Base-by-base conservation (phyloP, 1,140 invertebrate species). In the Bilobella aurantiaca region DNA sequence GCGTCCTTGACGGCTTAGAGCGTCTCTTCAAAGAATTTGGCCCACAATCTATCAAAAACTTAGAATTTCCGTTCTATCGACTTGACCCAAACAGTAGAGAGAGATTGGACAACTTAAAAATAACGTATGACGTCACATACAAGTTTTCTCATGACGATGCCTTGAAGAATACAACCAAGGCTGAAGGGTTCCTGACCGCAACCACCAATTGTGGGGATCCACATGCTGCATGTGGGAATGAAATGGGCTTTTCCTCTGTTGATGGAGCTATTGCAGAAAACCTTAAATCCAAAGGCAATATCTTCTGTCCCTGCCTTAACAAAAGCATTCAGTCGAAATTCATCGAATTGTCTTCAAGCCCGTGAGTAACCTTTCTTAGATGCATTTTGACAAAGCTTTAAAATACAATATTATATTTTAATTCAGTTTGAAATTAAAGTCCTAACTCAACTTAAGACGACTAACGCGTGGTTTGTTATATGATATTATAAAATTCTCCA, bases 131-230 rank as follows among this genome's bases (percentile, higher is more conserved):
- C 18, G 3, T 68, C 14, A 2, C 27, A 3, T 28, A 23, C 23
- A 18, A 27, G 1, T 64, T 68, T 34, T 49, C 56, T 5, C 34
- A 32, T 2, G 62, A 68, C 16, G 66, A 64, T 61, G 58, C 62
- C 29, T 32, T 65, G 31, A 68, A 68, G 42, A 30, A 21, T 12
- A 56, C 49, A 28, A 34, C 29, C 42, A 32, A 30, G n/a, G 47
- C 14, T 37, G 28, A 34, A 30, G 62, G 34, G 8, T 21, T 58
- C 2, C 42, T 67, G 1, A 60, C 53, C 27, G 66, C 62, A 21
- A 60, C 63, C 27, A 68, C 66, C 2, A 68, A 68, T 29, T 68
- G 66, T 60, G 66, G 29, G 12, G 66, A 68, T 29, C 57, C 63
- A 21, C 63, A 64, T 60, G 63, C 34, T 2, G 62, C 46, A 16